Evolutionary conservation across 2,113 vertebrate species (phyloP), one percentile per base, ranked within the genome.

Genomic region (Lycocorax pyrrhopterus): DNA sequence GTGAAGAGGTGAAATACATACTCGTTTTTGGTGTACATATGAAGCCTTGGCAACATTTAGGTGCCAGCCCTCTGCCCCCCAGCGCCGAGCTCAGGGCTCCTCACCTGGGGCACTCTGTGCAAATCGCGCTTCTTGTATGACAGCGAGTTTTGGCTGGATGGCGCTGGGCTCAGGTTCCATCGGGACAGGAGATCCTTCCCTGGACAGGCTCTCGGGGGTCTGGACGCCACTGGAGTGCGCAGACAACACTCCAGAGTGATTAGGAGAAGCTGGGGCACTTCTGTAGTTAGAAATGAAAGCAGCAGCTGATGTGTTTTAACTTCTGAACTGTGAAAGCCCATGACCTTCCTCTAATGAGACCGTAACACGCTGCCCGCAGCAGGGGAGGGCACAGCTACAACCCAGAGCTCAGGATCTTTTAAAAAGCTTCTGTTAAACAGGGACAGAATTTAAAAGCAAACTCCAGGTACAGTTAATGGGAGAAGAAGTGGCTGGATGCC

Each of bases 191-290:
- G 99, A 99, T 23, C 99, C 99, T 97, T 99, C 99, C 96, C 99
- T 98, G 19, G 99, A 99, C 92, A 99, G 96, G 92, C 99, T 99
- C 96, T 99, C 99, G 5, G 99, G 99, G 81, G 99, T 99, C 98
- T 99, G 99, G 78, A 99, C 98, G 9, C 99, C 99, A 35, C 99
- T 99, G 80, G 99, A 99, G 97, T 99, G 99, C 3, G 99, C 99
- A 20, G 99, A 99, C 92, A 99, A 97, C 60, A 98, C 99, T 94
- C 99, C 99, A 7, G 98, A 98, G 91, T 99, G 99, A 97, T 98
- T 99, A 80, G 99, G 99, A 96, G 99, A 99, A 26, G 99, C 99
- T 14, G 99, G 99, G 75, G 99, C 99, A 88, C 99, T 99, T 98
- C 99, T 99, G 97, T 2, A 92, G 93, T 89, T 74, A 95, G 72